Conservation (phyloP, 1,140 invertebrate genomes). For the Sycophaga agraensis region DNA sequence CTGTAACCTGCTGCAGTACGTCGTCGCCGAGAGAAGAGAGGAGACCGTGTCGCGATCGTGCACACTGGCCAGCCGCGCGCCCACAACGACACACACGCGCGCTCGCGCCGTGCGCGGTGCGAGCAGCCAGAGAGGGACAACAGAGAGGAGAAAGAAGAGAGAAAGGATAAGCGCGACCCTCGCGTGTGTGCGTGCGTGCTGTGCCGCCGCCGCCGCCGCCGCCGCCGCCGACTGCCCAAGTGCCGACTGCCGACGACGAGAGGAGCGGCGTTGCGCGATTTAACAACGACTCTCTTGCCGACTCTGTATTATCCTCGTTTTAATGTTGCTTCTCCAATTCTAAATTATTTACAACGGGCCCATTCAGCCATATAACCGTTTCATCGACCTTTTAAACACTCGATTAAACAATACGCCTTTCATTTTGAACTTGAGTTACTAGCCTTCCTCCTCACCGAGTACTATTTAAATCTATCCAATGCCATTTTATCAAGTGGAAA, state of each 20-base stretch:
- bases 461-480: too few species aligned
- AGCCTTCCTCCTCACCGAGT: too few species aligned
- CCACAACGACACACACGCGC: background rate
- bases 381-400: too few species aligned
- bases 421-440: too few species aligned
- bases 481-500: too few species aligned
- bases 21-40: background rate
- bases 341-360: background rate
- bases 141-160: constrained; percentile 17
- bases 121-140: background rate
- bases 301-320: background rate
- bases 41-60: background rate
- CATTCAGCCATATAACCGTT: too few species aligned
- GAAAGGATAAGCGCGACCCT: constrained; percentile 15
- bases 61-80: background rate
- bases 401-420: too few species aligned
- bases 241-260: background rate
- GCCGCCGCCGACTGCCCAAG: background rate
- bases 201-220: background rate
- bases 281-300: constrained; percentile 6
- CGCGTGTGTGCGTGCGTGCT: background rate
- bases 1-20: background rate
- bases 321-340: background rate
- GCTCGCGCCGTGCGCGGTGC: background rate
- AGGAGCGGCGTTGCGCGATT: constrained; percentile 26